phyloP scores from a whole-genome alignment of 2,797 vertebrate species.

The Crypturellus tataupa region DNA sequence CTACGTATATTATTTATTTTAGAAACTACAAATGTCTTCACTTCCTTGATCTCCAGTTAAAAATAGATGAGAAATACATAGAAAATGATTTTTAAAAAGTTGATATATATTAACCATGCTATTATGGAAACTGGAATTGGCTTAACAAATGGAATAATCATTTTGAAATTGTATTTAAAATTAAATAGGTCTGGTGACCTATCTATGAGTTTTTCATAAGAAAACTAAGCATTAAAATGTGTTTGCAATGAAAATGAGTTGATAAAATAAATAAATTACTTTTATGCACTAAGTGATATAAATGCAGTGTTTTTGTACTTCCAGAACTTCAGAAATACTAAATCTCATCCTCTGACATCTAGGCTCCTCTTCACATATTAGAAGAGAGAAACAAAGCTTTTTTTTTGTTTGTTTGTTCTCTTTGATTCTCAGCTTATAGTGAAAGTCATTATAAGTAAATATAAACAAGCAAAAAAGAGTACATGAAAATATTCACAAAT shows the following conservation, averaged over 20 bases:
- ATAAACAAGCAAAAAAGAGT: neutral
- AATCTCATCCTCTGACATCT: neutral
- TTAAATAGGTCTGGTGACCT: neutral
- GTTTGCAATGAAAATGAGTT: neutral
- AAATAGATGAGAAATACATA: neutral
- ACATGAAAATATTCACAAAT: neutral
- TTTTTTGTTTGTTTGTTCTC: neutral
- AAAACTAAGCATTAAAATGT: neutral
- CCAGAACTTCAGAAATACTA: neutral
- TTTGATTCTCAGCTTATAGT: neutral
- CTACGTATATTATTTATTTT: neutral
- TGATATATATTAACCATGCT: neutral
- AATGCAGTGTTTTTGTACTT: neutral
- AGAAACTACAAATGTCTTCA: neutral
- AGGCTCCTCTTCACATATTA: neutral
- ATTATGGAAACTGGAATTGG: rapidly evolving
- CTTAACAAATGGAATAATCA: neutral
- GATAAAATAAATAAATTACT: neutral
- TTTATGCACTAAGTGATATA: neutral
- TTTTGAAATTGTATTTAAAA: neutral
- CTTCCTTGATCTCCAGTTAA: neutral
- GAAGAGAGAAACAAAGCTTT: neutral
- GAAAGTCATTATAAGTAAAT: neutral
- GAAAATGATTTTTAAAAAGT: neutral
- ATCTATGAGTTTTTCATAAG: neutral